Conservation (phyloP, 1,140 invertebrate species). For the Aphaenogaster rudis region DNA sequence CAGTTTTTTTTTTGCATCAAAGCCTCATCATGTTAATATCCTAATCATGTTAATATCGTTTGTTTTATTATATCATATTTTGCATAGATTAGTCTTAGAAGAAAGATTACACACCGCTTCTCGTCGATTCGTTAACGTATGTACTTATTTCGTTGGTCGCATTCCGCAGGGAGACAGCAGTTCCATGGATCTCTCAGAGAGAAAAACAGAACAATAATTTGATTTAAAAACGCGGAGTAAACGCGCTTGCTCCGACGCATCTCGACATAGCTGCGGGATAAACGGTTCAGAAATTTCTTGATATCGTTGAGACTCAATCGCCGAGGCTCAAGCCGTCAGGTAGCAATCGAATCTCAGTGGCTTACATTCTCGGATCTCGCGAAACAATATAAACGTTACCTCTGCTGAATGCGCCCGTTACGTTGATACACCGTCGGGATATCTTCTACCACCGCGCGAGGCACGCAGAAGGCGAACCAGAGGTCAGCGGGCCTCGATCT, state of each 20-base stretch:
- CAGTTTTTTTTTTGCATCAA: background rate
- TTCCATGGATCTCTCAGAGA: background rate
- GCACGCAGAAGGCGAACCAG: constrained; percentile 48
- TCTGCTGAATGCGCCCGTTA: background rate
- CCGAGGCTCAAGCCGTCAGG: background rate
- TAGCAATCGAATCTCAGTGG: background rate
- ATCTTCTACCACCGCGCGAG: background rate
- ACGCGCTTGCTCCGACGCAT: background rate
- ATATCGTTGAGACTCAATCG: background rate
- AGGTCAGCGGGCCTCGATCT: constrained; percentile 63
- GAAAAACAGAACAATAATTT: background rate
- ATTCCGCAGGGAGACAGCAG: background rate
- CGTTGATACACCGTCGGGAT: background rate
- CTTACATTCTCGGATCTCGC: background rate
- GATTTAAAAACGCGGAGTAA: background rate
- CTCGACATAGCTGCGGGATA: background rate
- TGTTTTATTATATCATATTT: background rate
- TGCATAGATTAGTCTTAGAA: background rate
- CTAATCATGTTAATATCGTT: background rate
- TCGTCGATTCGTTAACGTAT: background rate
- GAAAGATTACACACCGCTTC: background rate
- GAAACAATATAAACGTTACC: background rate
- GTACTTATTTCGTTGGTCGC: background rate
- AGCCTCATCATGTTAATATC: background rate
- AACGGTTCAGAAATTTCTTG: background rate